These are phyloP conservation scores for Teleogryllus oceanicus DNA, from an alignment of 2,888 invertebrate genomes.

Conservation along the genomic window DNA sequence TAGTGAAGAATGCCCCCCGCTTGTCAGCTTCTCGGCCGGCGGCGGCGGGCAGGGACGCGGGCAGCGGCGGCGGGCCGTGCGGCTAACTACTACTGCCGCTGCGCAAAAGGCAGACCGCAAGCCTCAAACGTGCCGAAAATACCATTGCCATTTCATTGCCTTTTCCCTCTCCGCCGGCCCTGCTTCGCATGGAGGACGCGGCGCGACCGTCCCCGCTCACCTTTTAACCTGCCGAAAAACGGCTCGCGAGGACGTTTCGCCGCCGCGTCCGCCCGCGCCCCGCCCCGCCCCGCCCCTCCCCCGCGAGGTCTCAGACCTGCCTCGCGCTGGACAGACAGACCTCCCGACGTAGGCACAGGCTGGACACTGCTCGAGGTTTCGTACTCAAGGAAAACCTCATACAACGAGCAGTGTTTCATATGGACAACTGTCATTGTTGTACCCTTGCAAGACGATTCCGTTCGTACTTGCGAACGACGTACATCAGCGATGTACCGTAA, in stretches of 20 bases:
- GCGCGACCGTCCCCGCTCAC: not conserved
- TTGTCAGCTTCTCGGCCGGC: slow-evolving; percentile 20
- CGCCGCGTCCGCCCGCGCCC: no score
- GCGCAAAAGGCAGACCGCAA: slow-evolving; percentile 18
- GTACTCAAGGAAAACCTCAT: no score
- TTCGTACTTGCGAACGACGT: no score
- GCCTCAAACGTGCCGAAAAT: slow-evolving; percentile 1
- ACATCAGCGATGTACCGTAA: no score
- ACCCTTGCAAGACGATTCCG: no score
- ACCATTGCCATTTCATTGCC: slow-evolving; percentile 18
- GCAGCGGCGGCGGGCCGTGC: not conserved
- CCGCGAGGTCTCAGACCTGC: no score
- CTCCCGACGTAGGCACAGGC: no score
- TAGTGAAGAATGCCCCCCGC: slow-evolving; percentile 25
- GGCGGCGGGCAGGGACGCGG: not conserved
- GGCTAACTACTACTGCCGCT: not conserved
- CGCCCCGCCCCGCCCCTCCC: no score
- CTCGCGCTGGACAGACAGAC: no score
- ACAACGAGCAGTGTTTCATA: no score
- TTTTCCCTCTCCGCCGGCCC: not conserved
- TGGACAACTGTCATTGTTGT: no score
- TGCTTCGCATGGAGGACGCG: not conserved
- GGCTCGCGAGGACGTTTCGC: not conserved
- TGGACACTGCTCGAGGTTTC: no score
- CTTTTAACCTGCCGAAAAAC: not conserved